Percentiles rank a stretch among this genome's conserved stretches.
These are phyloP conservation scores for Pristionchus mayeri DNA, from an alignment of 2,888 invertebrate species.

Conservation along the genomic window DNA sequence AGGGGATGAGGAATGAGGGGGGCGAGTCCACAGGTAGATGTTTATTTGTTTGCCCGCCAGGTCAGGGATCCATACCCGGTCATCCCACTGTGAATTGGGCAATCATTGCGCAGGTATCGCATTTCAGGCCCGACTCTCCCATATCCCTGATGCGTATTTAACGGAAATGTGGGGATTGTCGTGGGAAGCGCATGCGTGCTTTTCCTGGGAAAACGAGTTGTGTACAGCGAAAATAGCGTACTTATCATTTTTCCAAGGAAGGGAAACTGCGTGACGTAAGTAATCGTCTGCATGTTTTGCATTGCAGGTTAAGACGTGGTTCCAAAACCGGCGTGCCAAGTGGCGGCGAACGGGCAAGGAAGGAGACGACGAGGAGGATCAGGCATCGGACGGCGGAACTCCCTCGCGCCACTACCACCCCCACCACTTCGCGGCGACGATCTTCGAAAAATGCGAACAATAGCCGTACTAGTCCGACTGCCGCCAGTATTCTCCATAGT, in stretches of 20 bases:
- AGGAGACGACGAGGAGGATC: conserved; percentile 68
- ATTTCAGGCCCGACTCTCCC: background rate
- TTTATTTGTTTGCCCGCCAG: conserved; percentile 11
- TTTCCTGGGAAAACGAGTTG: background rate
- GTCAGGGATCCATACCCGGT: conserved; percentile 22
- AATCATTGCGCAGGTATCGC: conserved; percentile 12
- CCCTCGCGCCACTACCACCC: background rate
- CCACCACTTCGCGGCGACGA: background rate
- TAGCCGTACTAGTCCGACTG: background rate
- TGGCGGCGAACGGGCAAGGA: conserved; percentile 93
- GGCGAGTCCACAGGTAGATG: background rate
- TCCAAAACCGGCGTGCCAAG: conserved; percentile 89
- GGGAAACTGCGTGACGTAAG: background rate
- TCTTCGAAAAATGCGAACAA: background rate
- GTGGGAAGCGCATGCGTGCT: background rate
- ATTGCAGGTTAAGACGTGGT: conserved; percentile 81
- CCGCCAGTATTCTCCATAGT: background rate
- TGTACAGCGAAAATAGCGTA: background rate
- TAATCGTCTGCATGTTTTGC: background rate
- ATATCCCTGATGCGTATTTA: background rate
- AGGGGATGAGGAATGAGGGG: background rate
- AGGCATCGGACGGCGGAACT: background rate
- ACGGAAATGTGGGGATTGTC: background rate
- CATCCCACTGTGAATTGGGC: conserved; percentile 43
- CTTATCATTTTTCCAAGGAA: background rate